Conservation (phyloP, 2,113 vertebrate genomes). For the Myiagra hebetior region DNA sequence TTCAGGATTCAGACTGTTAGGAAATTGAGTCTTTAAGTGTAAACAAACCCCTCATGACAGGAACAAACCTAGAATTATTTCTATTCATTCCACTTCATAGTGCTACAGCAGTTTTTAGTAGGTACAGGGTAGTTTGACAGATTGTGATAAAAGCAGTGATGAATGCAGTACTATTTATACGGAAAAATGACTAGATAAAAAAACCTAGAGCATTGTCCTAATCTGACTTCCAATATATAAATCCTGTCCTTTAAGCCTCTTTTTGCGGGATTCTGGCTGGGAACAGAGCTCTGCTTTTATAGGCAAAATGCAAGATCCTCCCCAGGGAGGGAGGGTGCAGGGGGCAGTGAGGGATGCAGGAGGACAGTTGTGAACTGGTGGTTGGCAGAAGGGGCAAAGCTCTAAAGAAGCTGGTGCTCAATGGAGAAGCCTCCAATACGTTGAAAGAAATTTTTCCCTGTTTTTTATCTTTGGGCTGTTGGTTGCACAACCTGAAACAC, state of each 20-base stretch:
- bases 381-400: not conserved
- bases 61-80: slow-evolving; percentile 1
- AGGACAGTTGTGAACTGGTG: not conserved
- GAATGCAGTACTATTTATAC: not conserved
- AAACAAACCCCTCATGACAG: not conserved
- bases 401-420: not conserved
- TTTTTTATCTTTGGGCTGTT: not conserved
- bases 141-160: not conserved
- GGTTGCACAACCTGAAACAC: not conserved
- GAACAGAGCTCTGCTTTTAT: not conserved
- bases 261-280: not conserved
- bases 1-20: not conserved
- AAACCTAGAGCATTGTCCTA: not conserved
- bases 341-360: not conserved
- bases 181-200: not conserved
- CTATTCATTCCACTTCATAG: not conserved
- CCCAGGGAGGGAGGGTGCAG: too few species aligned
- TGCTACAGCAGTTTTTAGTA: not conserved
- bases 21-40: not conserved
- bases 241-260: not conserved
- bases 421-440: not conserved
- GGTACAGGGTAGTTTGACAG: not conserved
- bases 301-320: not conserved
- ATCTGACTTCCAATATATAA: not conserved
- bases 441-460: not conserved